Percentiles rank a stretch among this genome's conserved stretches.
phyloP scores from a whole-genome alignment of 2,888 invertebrate species.

The Acronicta leporina region DNA sequence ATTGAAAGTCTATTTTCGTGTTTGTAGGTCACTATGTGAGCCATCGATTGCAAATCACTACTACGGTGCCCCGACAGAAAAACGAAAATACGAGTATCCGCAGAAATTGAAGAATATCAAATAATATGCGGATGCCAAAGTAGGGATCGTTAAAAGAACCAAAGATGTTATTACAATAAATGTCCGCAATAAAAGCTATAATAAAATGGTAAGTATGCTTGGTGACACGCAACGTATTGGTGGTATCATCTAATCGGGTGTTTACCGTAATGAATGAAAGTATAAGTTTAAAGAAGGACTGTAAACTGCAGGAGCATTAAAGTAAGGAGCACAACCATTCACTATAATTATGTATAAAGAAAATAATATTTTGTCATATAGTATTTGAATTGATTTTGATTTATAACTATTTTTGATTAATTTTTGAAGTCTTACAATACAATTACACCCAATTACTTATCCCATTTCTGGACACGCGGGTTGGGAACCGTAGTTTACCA shows the following conservation, averaged over 20 bases:
- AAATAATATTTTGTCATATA: too few relatives aligned
- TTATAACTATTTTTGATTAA: too few relatives aligned
- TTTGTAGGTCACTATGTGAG: constrained; percentile 71
- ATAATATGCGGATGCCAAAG: constrained; percentile 21
- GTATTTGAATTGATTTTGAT: too few relatives aligned
- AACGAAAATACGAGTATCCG: neutral
- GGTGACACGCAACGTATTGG: constrained; percentile 42
- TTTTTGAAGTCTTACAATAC: too few relatives aligned
- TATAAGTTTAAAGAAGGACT: too few relatives aligned
- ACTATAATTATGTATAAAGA: too few relatives aligned
- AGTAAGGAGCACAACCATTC: too few relatives aligned
- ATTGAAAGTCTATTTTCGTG: constrained; percentile 56
- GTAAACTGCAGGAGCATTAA: too few relatives aligned
- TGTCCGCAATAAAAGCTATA: constrained; percentile 30
- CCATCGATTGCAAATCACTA: constrained; percentile 47
- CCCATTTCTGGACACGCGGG: too few relatives aligned
- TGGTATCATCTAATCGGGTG: neutral
- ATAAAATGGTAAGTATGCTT: constrained; percentile 38
- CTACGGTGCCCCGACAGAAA: constrained; percentile 9
- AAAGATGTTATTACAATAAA: constrained; percentile 34
- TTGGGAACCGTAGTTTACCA: too few relatives aligned
- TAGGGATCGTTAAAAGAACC: constrained; percentile 17
- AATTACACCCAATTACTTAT: too few relatives aligned
- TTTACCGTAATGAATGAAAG: too few relatives aligned
- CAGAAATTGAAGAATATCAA: constrained; percentile 1